Evolutionary conservation across 2,113 vertebrate genomes (phyloP).

Genomic region (Spea bombifrons): DNA sequence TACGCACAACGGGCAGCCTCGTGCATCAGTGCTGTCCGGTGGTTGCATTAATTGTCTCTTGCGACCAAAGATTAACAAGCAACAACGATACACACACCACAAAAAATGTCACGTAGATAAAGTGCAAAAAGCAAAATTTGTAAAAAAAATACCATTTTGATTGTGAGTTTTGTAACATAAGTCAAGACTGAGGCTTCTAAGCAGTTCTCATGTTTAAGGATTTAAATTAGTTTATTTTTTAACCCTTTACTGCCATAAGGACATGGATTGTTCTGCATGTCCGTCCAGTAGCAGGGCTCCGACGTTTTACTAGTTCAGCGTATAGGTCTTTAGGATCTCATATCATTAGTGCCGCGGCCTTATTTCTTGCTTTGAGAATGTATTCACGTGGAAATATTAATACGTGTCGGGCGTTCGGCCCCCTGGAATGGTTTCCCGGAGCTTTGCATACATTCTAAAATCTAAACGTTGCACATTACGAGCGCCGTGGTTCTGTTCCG

Average conservation of each 20-base stretch:
- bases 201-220: conserved; percentile 56
- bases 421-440: conserved; percentile 68
- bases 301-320: conserved; percentile 62
- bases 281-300: conserved; percentile 64
- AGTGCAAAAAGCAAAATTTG: conserved; percentile 50
- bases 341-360: conserved; percentile 68
- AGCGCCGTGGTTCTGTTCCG: conserved; percentile 63
- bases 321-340: conserved; percentile 61
- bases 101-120: conserved; percentile 49
- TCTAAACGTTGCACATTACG: conserved; percentile 55
- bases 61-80: conserved; percentile 76
- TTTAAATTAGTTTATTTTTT: conserved; percentile 50
- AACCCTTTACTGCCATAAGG: conserved; percentile 47
- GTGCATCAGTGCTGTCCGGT: conserved; percentile 55
- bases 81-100: conserved; percentile 59
- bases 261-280: conserved; percentile 48
- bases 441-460: conserved; percentile 61
- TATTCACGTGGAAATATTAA: conserved; percentile 66
- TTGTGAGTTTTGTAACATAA: conserved; percentile 68
- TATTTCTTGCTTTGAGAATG: conserved; percentile 76
- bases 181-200: conserved; percentile 62
- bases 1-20: conserved; percentile 59
- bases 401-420: conserved; percentile 60
- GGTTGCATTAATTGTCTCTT: conserved; percentile 67
- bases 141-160: conserved; percentile 60